Base-by-base conservation (phyloP, 2,113 vertebrate genomes). In the Oreocharis arfaki region DNA sequence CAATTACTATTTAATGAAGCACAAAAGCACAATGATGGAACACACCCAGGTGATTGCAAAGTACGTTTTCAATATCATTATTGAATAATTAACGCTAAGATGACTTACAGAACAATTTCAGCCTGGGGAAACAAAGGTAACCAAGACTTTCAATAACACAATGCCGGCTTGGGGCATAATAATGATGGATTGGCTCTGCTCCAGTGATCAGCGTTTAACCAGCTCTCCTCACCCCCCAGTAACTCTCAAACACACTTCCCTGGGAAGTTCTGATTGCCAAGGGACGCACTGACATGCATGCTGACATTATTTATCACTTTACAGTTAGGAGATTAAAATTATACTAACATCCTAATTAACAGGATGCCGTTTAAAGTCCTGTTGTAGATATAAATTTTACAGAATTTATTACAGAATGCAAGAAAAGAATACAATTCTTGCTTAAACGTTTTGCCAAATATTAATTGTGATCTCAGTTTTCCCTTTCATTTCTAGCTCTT, bases 1-100 rank as follows among this genome's bases (percentile, higher is more conserved):
- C 96, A 95, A 96, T 96, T 96, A 92, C 59, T 89, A 96, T 95
- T 97, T 97, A 98, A 97, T 96, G 93, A 97, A 97, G 92, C 94
- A 95, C 70, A 97, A 96, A 97, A 80, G 24, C 89, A 94, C 75
- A 88, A 3, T 56, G 79, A 97, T 93, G 74, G 94, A 97, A 80
- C 49, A 67, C 79, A 96, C 74, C 93, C 39, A 53, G 87, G 57
- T 87, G 73, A 97, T 59, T 94, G 92, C 83, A 89, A 56, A 94
- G 63, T 65, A 87, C 4, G 2, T 84, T 96, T 78, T 90, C 94
- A 95, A 77, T 88, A 95, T 75, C 79, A 24, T 90, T 94, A 95
- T 1, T 79, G 68, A 95, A 92, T 94, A 97, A 97, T 97, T 89
- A 97, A 95, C 63, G 9, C 76, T 96, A 86, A 73, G 84, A 97